These are phyloP conservation scores for Gymnosoma rotundatum DNA, from an alignment of 2,888 invertebrate species.

Conservation along the genomic window DNA sequence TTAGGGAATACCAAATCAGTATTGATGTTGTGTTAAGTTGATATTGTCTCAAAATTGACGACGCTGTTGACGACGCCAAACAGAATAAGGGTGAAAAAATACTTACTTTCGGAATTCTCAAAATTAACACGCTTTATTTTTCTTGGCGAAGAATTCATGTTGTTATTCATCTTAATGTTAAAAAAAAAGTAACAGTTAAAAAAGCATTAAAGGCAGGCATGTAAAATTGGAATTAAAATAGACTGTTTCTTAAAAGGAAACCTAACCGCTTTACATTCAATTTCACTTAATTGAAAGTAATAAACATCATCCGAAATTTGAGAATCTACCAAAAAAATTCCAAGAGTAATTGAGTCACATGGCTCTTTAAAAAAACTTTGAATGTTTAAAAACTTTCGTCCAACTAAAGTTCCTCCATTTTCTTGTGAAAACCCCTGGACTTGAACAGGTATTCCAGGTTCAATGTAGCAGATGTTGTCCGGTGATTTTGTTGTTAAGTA, in stretches of 20 bases:
- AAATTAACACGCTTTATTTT: slow-evolving; percentile 24
- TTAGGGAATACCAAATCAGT: too few species aligned
- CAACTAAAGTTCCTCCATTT: slow-evolving; percentile 26
- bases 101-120: neutral
- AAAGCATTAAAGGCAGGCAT: slow-evolving; percentile 1
- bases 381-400: slow-evolving; percentile 42
- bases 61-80: too few species aligned
- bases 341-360: neutral
- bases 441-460: slow-evolving; percentile 40
- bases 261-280: slow-evolving; percentile 51
- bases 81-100: too few species aligned
- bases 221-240: slow-evolving; percentile 27
- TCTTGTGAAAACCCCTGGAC: slow-evolving; percentile 38
- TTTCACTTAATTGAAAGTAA: slow-evolving; percentile 49
- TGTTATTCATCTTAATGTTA: slow-evolving; percentile 39
- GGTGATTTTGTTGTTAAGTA: slow-evolving; percentile 29
- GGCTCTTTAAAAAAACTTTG: slow-evolving; percentile 26
- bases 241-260: slow-evolving; percentile 36
- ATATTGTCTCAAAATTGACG: too few species aligned
- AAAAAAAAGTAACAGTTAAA: neutral
- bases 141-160: slow-evolving; percentile 28
- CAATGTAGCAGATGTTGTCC: slow-evolving; percentile 45
- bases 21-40: too few species aligned
- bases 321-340: slow-evolving; percentile 1
- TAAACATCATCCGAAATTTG: slow-evolving; percentile 23